Conservation (phyloP, 2,113 vertebrate genomes). For the Odocoileus hemionus region DNA sequence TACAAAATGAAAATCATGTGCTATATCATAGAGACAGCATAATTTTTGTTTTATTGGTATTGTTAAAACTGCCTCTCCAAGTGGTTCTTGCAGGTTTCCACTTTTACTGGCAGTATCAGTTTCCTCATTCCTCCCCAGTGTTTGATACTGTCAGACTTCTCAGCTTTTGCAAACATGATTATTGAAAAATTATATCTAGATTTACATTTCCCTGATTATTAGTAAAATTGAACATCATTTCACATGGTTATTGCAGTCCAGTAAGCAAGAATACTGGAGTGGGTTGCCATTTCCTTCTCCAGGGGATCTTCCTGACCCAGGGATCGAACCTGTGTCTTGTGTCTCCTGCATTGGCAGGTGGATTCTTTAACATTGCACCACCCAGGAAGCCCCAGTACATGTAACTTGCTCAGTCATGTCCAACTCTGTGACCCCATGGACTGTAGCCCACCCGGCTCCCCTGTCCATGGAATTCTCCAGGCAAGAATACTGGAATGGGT, state of each 20-base stretch:
- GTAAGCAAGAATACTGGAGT: background rate
- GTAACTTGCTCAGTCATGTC: background rate
- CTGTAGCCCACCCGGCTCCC: background rate
- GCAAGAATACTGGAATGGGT: background rate
- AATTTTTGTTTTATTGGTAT: conserved; percentile 11
- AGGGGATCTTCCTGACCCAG: background rate
- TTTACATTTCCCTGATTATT: background rate
- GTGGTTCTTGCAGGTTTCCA: background rate
- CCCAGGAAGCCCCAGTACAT: background rate
- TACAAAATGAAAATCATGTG: background rate
- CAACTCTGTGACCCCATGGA: background rate
- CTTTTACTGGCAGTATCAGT: background rate
- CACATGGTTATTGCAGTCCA: background rate
- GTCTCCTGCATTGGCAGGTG: background rate
- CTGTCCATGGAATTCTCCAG: background rate
- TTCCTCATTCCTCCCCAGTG: background rate
- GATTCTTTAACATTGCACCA: background rate
- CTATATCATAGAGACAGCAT: background rate
- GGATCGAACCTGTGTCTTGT: background rate
- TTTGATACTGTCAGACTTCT: background rate
- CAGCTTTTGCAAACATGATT: background rate
- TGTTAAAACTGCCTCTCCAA: background rate
- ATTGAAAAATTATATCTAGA: background rate
- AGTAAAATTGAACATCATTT: background rate
- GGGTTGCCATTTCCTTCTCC: background rate